Conservation (phyloP, 2,113 vertebrate species). For the Diadophis punctatus region DNA sequence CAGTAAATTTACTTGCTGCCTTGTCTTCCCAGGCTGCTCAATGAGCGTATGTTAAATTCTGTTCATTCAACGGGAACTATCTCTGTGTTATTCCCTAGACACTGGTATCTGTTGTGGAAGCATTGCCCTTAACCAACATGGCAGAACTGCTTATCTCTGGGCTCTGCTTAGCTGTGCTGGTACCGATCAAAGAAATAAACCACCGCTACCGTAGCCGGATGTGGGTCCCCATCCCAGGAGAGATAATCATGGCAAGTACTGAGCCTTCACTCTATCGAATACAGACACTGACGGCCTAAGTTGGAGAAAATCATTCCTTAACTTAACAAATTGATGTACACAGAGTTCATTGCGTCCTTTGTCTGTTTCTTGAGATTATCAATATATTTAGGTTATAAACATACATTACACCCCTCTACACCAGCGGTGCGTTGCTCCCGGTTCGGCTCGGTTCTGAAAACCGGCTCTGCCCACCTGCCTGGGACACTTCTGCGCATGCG, state of each 20-base stretch:
- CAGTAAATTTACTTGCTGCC: not conserved
- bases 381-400: not conserved
- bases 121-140: slow-evolving; percentile 77
- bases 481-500: too few species aligned
- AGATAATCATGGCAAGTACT: slow-evolving; percentile 78
- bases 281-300: not conserved
- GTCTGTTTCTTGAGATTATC: not conserved
- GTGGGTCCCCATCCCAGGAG: slow-evolving; percentile 83
- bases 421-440: too few species aligned
- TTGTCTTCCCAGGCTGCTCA: not conserved
- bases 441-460: too few species aligned
- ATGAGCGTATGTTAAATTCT: not conserved
- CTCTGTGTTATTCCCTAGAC: slow-evolving; percentile 67
- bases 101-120: slow-evolving; percentile 78
- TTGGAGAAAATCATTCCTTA: not conserved
- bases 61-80: not conserved
- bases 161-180: slow-evolving; percentile 78
- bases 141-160: slow-evolving; percentile 83
- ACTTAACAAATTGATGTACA: not conserved
- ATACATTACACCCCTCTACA: not conserved
- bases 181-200: slow-evolving; percentile 87
- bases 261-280: not conserved
- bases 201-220: slow-evolving; percentile 77
- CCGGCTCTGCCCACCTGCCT: too few species aligned
- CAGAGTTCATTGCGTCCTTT: not conserved